Base-by-base conservation (phyloP, 2,797 vertebrate genomes). In the Naso thynnoides region DNA sequence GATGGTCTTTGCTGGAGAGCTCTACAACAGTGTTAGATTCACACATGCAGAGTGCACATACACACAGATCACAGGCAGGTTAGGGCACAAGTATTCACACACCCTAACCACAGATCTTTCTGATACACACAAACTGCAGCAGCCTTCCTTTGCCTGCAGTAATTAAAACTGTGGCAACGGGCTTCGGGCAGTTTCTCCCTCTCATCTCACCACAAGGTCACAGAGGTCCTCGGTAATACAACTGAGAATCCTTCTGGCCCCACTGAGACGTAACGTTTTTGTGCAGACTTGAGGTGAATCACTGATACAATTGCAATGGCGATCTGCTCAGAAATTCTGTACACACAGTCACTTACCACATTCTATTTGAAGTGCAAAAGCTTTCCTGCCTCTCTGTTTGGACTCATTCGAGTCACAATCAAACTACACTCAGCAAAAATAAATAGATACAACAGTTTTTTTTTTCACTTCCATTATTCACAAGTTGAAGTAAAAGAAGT, bases 201-300 rank as follows among this genome's bases (percentile, higher is more conserved):
- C 79, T 86, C 68, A 69, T 73, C 78, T 73, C 72, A 76, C 70
- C 80, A 77, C 91, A 93, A 92, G 90, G 91, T 95, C 91, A 91
- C 78, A 4, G 45, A 83, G 71, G 83, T 71, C 73, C 79, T 61
- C 21, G 31, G 81, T 89, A 78, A 81, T 70, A 76, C 15, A 48
- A 73, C 71, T 36, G 78, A 73, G 70, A 54, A 77, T 67, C 57
- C 6, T 52, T 68, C 65, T 70, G 55, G 74, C 33, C 68, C 70
- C 53, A 45, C 54, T 45, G 74, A 87, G 78, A 66, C 48, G 15
- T 9, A 70, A 76, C 49, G 62, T 82, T 87, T 90, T 82, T 74
- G 62, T 75, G 56, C 82, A 78, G 76, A 77, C 62, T 81, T 41
- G 52, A 79, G 79, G 76, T 86, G 84, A 92, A 83, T 77, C 54